Base-by-base conservation (phyloP, 2,113 vertebrate species). In the Synchiropus splendidus region DNA sequence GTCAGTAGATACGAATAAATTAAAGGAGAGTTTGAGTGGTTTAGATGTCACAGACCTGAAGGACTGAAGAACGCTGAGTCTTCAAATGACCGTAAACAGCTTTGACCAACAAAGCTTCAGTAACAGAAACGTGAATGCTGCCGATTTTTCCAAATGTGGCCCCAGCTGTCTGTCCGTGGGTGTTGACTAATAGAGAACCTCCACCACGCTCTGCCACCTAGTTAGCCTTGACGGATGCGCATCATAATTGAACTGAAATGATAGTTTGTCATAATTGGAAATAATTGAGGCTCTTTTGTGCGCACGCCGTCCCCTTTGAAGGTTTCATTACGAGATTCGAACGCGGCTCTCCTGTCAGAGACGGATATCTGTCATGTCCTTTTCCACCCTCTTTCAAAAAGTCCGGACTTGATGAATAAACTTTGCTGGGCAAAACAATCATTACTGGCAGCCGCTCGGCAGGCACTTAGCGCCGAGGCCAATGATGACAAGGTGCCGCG, bases 181-280 rank as follows among this genome's bases (percentile, higher is more conserved):
- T 55, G 48, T 59, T 59, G 59, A 61, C 50, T 49, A 58, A 65
- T 56, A 18, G 39, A 12, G 36, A 45, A 36, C 35, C 45, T 64
- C 31, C 13, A 42, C 57, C 64, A 64, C 15, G 1, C 36, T 31
- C n/a, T 9, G 46, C 46, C 35, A 45, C 47, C 59, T 69, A 51
- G 58, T 66, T 73, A 59, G 61, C 43, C 36, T 51, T 64, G 57
- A 73, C 31, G n/a, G 55, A 77, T 64, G 61, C 48, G 50, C 36
- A 30, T 51, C 53, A 56, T 46, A 74, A 69, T 64, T 59, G 31
- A 61, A 51, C 45, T 38, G 60, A 72, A 74, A 70, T 58, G 51
- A 66, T 33, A 30, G 42, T 69, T 67, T 59, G 54, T 48, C 61
- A 59, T 54, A 67, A 72, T 63, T 75, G 57, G 49, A 60, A 66